These are phyloP conservation scores for Philereme vetulata DNA, from an alignment of 2,888 invertebrate species.

Conservation along the genomic window DNA sequence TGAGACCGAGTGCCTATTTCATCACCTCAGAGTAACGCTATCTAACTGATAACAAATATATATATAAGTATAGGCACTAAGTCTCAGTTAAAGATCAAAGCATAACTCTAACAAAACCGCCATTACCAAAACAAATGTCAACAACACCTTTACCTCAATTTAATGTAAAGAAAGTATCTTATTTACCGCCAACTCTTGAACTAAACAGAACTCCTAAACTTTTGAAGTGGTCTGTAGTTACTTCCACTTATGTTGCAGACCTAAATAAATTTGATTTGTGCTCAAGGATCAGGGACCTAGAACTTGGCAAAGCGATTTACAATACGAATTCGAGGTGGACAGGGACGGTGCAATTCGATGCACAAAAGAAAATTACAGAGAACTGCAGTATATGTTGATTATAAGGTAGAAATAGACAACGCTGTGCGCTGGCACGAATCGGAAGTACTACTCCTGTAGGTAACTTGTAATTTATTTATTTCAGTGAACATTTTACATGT, in stretches of 20 bases:
- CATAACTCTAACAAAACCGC: background rate
- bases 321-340: slow-evolving; percentile 5
- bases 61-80: too few species aligned
- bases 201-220: slow-evolving; percentile 8
- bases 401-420: background rate
- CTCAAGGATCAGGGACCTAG: slow-evolving; percentile 8
- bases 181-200: slow-evolving; percentile 7
- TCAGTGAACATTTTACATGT: too few species aligned
- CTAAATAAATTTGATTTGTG: slow-evolving; percentile 29
- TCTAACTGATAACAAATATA: too few species aligned
- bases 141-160: slow-evolving; percentile 9
- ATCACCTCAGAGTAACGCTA: too few species aligned
- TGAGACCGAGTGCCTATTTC: too few species aligned
- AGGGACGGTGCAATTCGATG: slow-evolving; percentile 5
- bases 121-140: slow-evolving; percentile 14
- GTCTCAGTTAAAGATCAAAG: background rate
- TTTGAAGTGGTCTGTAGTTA: slow-evolving; percentile 6
- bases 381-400: slow-evolving; percentile 1
- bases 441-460: background rate
- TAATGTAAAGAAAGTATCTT: slow-evolving; percentile 8
- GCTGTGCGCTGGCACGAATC: background rate
- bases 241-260: slow-evolving; percentile 16
- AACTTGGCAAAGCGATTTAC: slow-evolving; percentile 7
- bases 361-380: slow-evolving; percentile 5
- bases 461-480: too few species aligned